These are phyloP conservation scores for Amphibalanus amphitrite DNA, from an alignment of 1,140 invertebrate species.

Conservation along the genomic window DNA sequence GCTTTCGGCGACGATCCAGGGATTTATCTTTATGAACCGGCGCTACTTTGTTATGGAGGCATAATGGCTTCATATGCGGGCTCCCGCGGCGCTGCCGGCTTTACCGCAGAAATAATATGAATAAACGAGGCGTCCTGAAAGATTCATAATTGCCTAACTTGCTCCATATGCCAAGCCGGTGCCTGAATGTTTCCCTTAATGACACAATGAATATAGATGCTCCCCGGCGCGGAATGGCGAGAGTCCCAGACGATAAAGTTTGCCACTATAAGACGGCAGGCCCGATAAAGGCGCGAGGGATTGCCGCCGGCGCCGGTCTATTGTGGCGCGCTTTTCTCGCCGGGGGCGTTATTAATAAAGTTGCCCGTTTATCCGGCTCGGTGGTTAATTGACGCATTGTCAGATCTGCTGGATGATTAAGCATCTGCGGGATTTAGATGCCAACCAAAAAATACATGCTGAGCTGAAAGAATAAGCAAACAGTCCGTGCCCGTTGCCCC, in stretches of 20 bases:
- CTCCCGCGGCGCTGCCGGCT: conserved; percentile 8
- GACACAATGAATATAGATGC: conserved; percentile 1
- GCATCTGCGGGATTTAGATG: too few species aligned
- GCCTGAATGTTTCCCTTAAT: background rate
- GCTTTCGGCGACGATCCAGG: background rate
- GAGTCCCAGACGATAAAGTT: background rate
- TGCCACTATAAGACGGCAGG: too few species aligned
- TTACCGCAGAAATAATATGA: conserved; percentile 8
- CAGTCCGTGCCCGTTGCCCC: too few species aligned
- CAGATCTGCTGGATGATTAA: too few species aligned
- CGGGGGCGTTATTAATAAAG: background rate
- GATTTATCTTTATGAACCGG: conserved; percentile 8
- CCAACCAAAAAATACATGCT: too few species aligned
- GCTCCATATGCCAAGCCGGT: conserved; percentile 74
- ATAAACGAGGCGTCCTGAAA: conserved; percentile 22
- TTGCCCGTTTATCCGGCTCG: background rate
- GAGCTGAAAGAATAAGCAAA: too few species aligned
- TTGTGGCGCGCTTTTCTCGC: background rate
- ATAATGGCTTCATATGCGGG: conserved; percentile 9
- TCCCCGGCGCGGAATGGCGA: background rate
- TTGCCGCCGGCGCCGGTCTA: background rate
- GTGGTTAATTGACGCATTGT: background rate
- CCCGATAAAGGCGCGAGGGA: background rate
- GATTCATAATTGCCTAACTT: conserved; percentile 59
- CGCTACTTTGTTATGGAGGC: conserved; percentile 9